These are phyloP conservation scores for Alloscopus bannaensis DNA, from an alignment of 2,888 invertebrate genomes.

Conservation along the genomic window DNA sequence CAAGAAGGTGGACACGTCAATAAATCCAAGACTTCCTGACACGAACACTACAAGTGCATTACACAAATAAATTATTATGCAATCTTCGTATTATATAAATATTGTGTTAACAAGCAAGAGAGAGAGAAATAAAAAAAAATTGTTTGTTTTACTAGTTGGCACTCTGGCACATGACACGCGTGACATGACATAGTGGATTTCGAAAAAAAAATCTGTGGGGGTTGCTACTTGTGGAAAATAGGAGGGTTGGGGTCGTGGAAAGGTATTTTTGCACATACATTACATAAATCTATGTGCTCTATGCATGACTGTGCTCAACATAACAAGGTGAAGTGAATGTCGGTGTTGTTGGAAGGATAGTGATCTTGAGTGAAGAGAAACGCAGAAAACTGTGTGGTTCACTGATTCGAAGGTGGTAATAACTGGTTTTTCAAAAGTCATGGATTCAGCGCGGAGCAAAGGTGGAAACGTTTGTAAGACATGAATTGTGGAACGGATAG, in stretches of 20 bases:
- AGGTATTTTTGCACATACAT: too few species aligned
- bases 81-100: too few species aligned
- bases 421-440: too few species aligned
- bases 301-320: background rate
- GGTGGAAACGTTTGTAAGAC: background rate
- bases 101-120: too few species aligned
- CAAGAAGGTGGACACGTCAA: background rate
- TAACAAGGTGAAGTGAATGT: constrained; percentile 21
- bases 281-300: background rate
- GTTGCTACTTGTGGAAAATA: background rate
- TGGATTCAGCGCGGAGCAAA: background rate
- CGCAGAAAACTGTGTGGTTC: background rate
- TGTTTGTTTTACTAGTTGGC: background rate
- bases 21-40: constrained; percentile 17
- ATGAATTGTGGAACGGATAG: background rate
- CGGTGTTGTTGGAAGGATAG: constrained; percentile 7
- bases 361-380: background rate
- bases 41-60: constrained; percentile 3
- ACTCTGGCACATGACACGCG: background rate
- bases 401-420: background rate
- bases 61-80: constrained; percentile 4
- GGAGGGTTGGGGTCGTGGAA: background rate
- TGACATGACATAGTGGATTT: constrained; percentile 4
- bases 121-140: too few species aligned
- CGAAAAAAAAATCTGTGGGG: background rate